Conservation (phyloP, 2,113 vertebrate species). For the Octodon degus region DNA sequence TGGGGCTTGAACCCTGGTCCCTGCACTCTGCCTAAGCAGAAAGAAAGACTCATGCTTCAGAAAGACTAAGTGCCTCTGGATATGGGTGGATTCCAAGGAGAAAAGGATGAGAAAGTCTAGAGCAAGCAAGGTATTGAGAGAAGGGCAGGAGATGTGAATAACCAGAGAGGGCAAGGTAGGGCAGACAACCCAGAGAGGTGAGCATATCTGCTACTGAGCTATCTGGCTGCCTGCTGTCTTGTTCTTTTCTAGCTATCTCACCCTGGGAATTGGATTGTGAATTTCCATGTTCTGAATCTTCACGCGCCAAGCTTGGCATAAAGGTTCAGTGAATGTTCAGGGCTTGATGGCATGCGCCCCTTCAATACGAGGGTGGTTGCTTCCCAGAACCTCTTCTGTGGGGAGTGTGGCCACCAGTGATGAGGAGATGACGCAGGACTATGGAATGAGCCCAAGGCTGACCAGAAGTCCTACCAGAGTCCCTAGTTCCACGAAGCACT, state of each 20-base stretch:
- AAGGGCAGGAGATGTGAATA: background rate
- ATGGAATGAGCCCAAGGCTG: background rate
- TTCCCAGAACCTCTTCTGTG: background rate
- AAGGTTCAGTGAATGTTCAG: background rate
- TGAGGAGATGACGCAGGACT: background rate
- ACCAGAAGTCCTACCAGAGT: background rate
- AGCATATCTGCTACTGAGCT: background rate
- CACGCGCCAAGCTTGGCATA: accelerated
- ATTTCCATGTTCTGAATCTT: background rate
- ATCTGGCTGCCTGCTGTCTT: background rate
- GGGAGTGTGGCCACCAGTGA: background rate
- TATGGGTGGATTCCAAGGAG: background rate
- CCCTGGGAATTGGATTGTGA: background rate
- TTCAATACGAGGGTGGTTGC: background rate
- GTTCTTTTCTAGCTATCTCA: background rate
- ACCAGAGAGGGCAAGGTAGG: too few relatives aligned
- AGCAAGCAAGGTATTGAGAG: too few relatives aligned
- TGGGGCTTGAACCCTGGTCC: too few relatives aligned
- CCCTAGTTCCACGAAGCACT: background rate
- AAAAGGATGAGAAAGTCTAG: background rate
- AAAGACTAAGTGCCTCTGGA: background rate
- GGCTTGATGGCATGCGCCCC: background rate
- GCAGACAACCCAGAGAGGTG: background rate
- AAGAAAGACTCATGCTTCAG: too few relatives aligned
- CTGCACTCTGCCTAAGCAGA: too few relatives aligned